These are phyloP conservation scores for Gila robusta DNA, from an alignment of 2,797 vertebrate species.

Conservation along the genomic window DNA sequence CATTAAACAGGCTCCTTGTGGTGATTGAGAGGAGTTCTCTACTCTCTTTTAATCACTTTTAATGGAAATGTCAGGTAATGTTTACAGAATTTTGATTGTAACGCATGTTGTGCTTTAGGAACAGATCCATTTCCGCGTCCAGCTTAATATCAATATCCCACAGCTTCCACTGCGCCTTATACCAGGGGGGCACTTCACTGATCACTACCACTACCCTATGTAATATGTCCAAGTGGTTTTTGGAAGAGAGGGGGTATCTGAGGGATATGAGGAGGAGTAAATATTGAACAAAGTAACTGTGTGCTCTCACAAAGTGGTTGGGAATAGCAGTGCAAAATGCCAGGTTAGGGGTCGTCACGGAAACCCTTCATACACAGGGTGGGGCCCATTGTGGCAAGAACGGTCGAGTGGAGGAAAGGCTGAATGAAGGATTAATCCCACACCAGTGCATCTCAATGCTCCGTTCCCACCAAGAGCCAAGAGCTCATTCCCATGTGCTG, in stretches of 20 bases:
- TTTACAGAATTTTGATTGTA: background rate
- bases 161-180: too few relatives aligned
- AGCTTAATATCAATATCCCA: background rate
- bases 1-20: background rate
- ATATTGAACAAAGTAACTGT: slow-evolving; percentile 80
- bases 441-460: slow-evolving; percentile 79
- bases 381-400: slow-evolving; percentile 73
- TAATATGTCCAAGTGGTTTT: background rate
- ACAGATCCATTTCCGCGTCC: background rate
- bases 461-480: slow-evolving; percentile 55
- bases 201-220: background rate
- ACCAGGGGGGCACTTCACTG: slow-evolving; percentile 8
- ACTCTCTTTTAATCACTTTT: background rate
- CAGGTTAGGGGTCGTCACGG: slow-evolving; percentile 75
- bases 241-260: slow-evolving; percentile 13
- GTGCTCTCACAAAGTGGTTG: slow-evolving; percentile 71
- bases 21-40: background rate
- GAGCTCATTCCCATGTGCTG: slow-evolving; percentile 73
- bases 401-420: slow-evolving; percentile 72
- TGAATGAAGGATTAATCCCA: slow-evolving; percentile 84
- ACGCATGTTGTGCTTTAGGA: background rate
- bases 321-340: slow-evolving; percentile 72
- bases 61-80: background rate
- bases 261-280: slow-evolving; percentile 75
- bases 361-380: slow-evolving; percentile 68